phyloP scores from a whole-genome alignment of 2,888 invertebrate genomes.

The Leptopilina myrica region DNA sequence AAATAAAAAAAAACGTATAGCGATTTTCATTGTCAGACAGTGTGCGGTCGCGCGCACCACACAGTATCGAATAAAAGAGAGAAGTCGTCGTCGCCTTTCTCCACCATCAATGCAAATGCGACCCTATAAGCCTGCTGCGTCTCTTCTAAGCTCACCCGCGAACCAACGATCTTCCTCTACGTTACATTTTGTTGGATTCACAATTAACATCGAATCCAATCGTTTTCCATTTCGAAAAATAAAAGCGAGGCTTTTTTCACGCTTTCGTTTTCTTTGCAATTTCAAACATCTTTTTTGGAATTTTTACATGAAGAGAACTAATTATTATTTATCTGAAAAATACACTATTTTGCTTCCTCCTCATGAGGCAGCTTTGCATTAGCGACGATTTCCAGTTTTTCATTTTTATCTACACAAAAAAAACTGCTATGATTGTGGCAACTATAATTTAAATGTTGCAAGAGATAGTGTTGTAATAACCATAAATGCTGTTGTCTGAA shows the following conservation, averaged over 20 bases:
- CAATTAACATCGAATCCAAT: constrained; percentile 40
- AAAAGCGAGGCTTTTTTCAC: neutral
- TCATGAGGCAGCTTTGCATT: no score
- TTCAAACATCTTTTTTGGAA: no score
- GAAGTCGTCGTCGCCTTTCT: constrained; percentile 33
- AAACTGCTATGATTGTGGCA: no score
- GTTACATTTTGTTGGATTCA: constrained; percentile 46
- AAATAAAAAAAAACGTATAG: neutral
- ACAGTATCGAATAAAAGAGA: constrained; percentile 39
- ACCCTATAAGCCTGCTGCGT: constrained; percentile 50
- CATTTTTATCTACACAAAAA: no score
- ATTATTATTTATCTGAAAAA: no score
- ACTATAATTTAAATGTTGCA: no score
- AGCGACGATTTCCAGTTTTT: no score
- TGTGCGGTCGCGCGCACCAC: constrained; percentile 21
- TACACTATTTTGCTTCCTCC: no score
- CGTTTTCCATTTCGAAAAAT: neutral
- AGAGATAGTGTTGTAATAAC: no score
- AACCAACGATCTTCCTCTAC: constrained; percentile 37
- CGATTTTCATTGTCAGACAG: constrained; percentile 1
- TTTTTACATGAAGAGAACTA: no score
- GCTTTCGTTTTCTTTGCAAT: neutral
- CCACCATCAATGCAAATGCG: constrained; percentile 46
- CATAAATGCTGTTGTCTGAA: no score
- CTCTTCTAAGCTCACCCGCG: constrained; percentile 42